These are phyloP conservation scores for Tonatia bakeri DNA, from an alignment of 2,113 vertebrate species.

Conservation along the genomic window DNA sequence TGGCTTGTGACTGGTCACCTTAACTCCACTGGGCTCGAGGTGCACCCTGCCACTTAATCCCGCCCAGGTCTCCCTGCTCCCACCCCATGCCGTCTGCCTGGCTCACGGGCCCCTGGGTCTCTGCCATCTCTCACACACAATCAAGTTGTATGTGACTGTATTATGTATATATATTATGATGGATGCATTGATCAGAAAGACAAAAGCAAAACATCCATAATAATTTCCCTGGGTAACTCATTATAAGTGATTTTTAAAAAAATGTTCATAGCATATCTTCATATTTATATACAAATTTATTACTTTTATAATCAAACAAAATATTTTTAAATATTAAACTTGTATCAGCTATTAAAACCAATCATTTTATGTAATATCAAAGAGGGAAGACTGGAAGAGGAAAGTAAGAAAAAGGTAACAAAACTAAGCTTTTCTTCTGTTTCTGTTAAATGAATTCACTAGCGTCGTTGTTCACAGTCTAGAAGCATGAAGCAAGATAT, in stretches of 20 bases:
- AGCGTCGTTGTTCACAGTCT: neutral
- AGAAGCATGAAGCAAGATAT: neutral
- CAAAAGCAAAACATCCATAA: neutral
- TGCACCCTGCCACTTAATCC: accelerated
- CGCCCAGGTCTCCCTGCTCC: too few relatives aligned
- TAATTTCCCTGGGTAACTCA: neutral
- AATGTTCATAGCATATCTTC: neutral
- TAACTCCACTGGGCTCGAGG: too few relatives aligned
- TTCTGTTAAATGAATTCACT: neutral
- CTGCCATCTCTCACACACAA: neutral
- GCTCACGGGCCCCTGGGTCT: neutral
- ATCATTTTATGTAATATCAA: neutral
- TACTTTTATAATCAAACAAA: neutral
- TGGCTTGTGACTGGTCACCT: neutral
- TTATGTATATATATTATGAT: neutral
- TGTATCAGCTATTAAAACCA: neutral
- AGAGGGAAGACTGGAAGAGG: neutral
- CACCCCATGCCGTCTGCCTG: neutral
- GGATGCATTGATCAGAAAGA: neutral
- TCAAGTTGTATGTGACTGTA: neutral
- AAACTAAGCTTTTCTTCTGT: neutral
- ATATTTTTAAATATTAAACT: neutral
- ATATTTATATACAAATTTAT: neutral
- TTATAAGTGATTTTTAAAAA: neutral
- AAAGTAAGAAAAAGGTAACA: neutral